phyloP scores from a whole-genome alignment of 2,797 vertebrate genomes.

The Notamacropus eugenii region DNA sequence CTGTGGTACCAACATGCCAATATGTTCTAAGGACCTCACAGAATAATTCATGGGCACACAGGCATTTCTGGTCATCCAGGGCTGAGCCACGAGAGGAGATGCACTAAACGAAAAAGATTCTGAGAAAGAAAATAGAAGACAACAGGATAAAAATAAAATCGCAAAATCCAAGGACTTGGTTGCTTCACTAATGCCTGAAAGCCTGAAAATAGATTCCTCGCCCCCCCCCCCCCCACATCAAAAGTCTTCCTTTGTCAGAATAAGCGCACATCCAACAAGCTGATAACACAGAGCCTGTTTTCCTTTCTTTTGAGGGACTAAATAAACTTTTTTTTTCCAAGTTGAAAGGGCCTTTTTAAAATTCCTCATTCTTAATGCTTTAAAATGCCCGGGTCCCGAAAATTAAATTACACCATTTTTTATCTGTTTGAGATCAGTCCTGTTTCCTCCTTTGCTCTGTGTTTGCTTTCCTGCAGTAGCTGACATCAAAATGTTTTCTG shows the following conservation, averaged over 20 bases:
- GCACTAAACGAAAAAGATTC: conserved; percentile 69
- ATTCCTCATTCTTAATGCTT: conserved; percentile 85
- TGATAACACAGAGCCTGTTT: conserved; percentile 59
- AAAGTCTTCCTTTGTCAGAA: conserved; percentile 75
- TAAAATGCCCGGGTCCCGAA: conserved; percentile 84
- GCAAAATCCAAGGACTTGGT: background rate
- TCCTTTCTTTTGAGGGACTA: conserved; percentile 71
- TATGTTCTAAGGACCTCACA: background rate
- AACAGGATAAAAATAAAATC: conserved; percentile 48
- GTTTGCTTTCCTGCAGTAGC: conserved; percentile 90
- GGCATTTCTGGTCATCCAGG: background rate
- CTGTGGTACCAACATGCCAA: background rate
- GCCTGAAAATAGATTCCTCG: conserved; percentile 34
- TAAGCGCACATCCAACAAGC: conserved; percentile 59
- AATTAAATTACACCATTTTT: conserved; percentile 91
- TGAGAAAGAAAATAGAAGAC: background rate
- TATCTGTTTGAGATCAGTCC: conserved; percentile 88
- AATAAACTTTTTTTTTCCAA: conserved; percentile 78
- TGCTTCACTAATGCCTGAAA: conserved; percentile 57
- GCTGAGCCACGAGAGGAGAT: conserved; percentile 60
- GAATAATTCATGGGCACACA: background rate
- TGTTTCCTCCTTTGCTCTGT: conserved; percentile 87
- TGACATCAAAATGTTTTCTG: conserved; percentile 91
- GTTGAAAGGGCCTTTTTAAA: conserved; percentile 84
- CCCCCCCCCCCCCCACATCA: conserved; percentile 48